Evolutionary conservation across 2,113 vertebrate species (phyloP).

Genomic region (Muscicapa adusta): DNA sequence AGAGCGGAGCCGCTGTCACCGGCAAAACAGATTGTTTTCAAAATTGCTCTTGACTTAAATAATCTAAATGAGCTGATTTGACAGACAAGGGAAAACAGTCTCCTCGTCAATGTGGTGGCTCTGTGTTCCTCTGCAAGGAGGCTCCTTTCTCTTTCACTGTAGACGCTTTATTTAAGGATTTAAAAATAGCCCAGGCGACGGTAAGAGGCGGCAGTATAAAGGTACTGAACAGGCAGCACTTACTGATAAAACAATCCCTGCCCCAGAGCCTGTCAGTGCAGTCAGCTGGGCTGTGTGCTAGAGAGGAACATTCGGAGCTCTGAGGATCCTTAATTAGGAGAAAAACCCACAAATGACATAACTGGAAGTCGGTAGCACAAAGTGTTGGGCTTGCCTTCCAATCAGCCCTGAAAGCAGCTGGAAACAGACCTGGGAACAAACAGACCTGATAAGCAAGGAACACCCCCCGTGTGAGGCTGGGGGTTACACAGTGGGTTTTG

Average conservation of each 20-base stretch:
- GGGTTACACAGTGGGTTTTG: background rate
- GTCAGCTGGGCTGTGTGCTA: background rate
- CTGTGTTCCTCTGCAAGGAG: background rate
- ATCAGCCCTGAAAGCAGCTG: background rate
- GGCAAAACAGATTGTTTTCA: conserved; percentile 23
- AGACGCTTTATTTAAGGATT: background rate
- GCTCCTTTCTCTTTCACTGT: background rate
- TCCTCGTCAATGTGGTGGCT: background rate
- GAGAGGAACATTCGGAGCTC: background rate
- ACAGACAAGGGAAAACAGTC: conserved; percentile 2
- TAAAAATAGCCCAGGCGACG: background rate
- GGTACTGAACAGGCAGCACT: background rate
- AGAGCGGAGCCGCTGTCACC: background rate
- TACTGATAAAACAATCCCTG: background rate
- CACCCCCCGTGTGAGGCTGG: background rate
- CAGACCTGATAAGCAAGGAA: background rate
- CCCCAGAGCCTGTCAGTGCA: background rate
- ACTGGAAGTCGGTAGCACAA: background rate
- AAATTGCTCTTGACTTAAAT: conserved; percentile 23
- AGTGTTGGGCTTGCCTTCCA: background rate
- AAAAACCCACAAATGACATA: background rate
- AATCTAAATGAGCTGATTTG: conserved; percentile 28
- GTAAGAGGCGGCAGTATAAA: background rate
- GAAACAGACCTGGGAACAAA: background rate
- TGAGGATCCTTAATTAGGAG: background rate